These are phyloP conservation scores for Antennarius striatus DNA, from an alignment of 2,113 vertebrate species.

Conservation along the genomic window DNA sequence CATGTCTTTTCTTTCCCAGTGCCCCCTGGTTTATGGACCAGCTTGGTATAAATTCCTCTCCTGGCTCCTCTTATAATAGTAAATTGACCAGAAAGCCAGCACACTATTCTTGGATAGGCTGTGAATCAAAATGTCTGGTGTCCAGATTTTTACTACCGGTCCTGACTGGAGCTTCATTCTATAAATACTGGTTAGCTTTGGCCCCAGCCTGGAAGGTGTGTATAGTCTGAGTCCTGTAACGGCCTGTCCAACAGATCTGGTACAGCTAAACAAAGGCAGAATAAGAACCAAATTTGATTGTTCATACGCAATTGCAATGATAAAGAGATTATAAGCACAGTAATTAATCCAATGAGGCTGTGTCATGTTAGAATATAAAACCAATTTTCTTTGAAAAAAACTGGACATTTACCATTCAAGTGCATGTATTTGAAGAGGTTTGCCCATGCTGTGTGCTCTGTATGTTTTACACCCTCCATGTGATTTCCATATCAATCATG, in stretches of 20 bases:
- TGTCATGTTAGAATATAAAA: conserved; percentile 8
- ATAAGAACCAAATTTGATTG: conserved; percentile 6
- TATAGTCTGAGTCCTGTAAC: conserved; percentile 38
- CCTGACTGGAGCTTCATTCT: conserved; percentile 41
- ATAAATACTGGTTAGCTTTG: conserved; percentile 44
- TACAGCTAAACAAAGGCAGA: neutral
- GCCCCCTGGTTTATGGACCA: conserved; percentile 59
- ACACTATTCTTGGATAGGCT: conserved; percentile 69
- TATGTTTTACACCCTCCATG: conserved; percentile 40
- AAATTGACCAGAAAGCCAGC: conserved; percentile 73
- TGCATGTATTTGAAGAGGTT: too few species aligned
- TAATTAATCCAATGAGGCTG: conserved; percentile 11
- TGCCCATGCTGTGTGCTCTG: conserved; percentile 3
- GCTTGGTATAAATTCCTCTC: conserved; percentile 65
- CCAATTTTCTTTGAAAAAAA: neutral
- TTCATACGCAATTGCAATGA: neutral
- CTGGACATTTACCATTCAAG: neutral
- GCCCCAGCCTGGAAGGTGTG: conserved; percentile 30
- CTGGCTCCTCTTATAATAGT: conserved; percentile 68
- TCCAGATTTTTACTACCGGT: conserved; percentile 50
- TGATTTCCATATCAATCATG: conserved; percentile 56
- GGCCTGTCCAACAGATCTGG: conserved; percentile 18
- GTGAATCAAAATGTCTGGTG: conserved; percentile 63
- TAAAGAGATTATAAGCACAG: neutral
- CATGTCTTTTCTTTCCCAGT: conserved; percentile 60